A percentile compares a stretch with the other conserved stretches of the same genome.
Evolutionary conservation across 37 sponge, comb jelly and placozoan genomes (phyloP).

Genomic region (Tethya wilhelma): DNA sequence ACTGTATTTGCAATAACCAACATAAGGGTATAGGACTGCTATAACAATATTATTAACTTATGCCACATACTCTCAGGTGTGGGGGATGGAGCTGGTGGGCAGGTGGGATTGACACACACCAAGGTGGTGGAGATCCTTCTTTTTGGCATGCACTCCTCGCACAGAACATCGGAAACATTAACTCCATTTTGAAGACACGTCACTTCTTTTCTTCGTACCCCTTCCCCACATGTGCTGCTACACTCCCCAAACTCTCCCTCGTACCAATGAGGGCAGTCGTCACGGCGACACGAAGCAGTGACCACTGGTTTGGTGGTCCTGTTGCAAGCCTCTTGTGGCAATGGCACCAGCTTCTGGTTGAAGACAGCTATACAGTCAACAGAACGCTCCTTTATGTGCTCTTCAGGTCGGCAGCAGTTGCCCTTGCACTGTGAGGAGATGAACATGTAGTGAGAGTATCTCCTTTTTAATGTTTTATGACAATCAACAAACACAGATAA

Average conservation of each 20-base stretch:
- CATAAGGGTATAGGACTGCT: background rate
- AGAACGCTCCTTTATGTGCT: background rate
- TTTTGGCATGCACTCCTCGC: too few relatives aligned
- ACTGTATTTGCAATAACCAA: too few relatives aligned
- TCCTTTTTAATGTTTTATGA: background rate
- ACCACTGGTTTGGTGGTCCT: background rate
- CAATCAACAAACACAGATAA: background rate
- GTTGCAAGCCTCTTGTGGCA: slow-evolving; percentile 7
- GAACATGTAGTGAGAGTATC: background rate
- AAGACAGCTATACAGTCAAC: background rate
- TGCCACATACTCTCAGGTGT: background rate
- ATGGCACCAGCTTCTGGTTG: background rate
- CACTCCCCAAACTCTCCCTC: background rate
- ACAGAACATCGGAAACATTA: background rate
- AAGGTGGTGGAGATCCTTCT: too few relatives aligned
- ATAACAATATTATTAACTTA: background rate
- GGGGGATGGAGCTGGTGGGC: background rate
- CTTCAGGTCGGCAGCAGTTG: background rate
- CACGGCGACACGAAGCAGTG: background rate
- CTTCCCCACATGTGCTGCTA: background rate
- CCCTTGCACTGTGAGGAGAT: slow-evolving; percentile 5
- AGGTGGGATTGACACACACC: background rate
- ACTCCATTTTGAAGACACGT: background rate
- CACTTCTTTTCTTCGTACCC: background rate
- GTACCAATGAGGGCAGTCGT: slow-evolving; percentile 15